Base-by-base conservation (phyloP, 2,888 invertebrate genomes). In the Corbicula japonica region DNA sequence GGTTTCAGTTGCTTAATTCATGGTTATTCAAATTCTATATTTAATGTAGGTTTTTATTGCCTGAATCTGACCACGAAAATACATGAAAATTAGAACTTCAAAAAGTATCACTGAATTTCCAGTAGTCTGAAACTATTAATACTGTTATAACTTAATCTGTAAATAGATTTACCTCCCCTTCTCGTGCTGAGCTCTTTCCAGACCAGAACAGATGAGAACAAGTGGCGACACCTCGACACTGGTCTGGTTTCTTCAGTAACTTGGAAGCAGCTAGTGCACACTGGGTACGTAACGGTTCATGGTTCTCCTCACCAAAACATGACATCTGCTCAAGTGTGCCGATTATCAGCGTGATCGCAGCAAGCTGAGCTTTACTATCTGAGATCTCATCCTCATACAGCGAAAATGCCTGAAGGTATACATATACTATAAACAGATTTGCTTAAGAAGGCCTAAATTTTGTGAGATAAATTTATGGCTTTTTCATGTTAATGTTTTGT, bases 151-250 rank as follows among this genome's bases (percentile, higher is more conserved):
- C n/a, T n/a, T n/a, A n/a, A n/a, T n/a, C n/a, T n/a, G n/a, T n/a
- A 41, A 41, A 41, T 3, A 44, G 38, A 35, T 68, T 73, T 80
- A 90, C 91, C 86, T 91, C 89, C 41, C 86, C 89, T 74, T 88
- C 87, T 30, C 76, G 73, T 18, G 88, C 82, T 4, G 87, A 71
- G 41, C 87, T 87, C 65, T 92, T 92, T 21, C 97, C 97, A 83
- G 98, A 98, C 99, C 99, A 99, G 95, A 99, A 99, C 77, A 99
- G 95, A 93, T 99, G 98, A 0, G 99, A 97, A 92, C 98, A 98
- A 0, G 97, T 95, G 0, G 97, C 97, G 0, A 99, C 98, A 0
- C 98, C 99, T 46, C 99, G 95, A 90, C 98, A 98, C 93, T 99
- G 99, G 94, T 99, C 99, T 0, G 99, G 98, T 91, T 99, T 99